Conservation (phyloP, 2,113 vertebrate genomes). For the Pongo abelii region DNA sequence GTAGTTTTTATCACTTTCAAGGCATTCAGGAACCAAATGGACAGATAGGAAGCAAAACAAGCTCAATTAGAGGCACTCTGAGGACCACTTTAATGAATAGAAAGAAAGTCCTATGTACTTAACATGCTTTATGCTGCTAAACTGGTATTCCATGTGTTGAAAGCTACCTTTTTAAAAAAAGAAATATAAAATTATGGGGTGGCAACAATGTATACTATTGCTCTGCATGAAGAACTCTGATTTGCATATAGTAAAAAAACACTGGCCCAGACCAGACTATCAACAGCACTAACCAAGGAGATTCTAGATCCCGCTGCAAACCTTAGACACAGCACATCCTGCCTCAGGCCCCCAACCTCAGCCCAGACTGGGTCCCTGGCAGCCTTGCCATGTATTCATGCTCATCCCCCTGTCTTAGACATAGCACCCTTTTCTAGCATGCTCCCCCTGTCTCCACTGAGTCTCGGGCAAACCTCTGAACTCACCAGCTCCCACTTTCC, state of each 20-base stretch:
- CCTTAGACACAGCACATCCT: no score
- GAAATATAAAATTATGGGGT: background rate
- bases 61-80: background rate
- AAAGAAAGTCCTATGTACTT: constrained; percentile 19
- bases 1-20: constrained; percentile 12
- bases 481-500: background rate
- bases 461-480: background rate
- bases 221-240: background rate
- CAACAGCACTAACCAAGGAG: background rate
- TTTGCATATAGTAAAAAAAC: background rate
- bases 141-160: background rate
- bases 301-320: background rate
- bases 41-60: background rate
- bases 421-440: background rate
- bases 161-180: background rate
- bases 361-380: no score
- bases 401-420: background rate
- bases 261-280: background rate
- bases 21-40: background rate
- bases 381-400: background rate
- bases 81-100: constrained; percentile 4
- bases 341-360: rapidly evolving
- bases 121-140: background rate
- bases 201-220: background rate
- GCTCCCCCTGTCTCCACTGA: background rate